phyloP scores from a whole-genome alignment of 1,140 invertebrate species.

The Drosophila pachea region DNA sequence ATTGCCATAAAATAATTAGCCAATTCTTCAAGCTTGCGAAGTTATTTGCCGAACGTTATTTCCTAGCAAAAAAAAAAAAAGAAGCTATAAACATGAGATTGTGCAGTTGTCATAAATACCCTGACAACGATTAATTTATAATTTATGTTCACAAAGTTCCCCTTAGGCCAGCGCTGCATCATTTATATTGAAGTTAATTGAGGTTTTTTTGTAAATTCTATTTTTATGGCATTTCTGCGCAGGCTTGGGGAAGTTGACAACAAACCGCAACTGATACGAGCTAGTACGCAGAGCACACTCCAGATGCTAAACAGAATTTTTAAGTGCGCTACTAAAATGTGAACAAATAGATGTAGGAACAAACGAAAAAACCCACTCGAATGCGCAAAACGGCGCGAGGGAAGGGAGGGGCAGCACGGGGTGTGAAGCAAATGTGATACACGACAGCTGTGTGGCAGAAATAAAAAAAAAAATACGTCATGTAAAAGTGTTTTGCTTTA shows the following conservation, averaged over 20 bases:
- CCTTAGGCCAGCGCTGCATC: conserved; percentile 1
- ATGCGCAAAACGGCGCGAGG: not conserved
- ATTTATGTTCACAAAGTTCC: not conserved
- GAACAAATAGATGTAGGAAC: conserved; percentile 26
- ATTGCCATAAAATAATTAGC: no score
- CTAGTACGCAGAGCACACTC: conserved; percentile 20
- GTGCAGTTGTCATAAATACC: no score
- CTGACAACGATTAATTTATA: not conserved
- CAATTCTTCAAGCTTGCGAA: no score
- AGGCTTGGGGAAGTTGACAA: conserved; percentile 27
- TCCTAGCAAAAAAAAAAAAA: no score
- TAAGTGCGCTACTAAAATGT: conserved; percentile 20
- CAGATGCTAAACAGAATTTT: conserved; percentile 19
- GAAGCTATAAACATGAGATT: not conserved
- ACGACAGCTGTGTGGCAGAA: not conserved
- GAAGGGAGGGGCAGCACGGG: not conserved
- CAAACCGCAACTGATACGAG: conserved; percentile 45
- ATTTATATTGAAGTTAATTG: conserved; percentile 2
- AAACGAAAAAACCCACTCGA: conserved; percentile 15
- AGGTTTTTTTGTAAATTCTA: not conserved
- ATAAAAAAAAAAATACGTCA: conserved; percentile 2
- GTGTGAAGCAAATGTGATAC: not conserved
- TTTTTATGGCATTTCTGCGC: not conserved
- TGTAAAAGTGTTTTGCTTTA: conserved; percentile 24
- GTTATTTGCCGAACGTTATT: no score